Base-by-base conservation (phyloP, 2,113 vertebrate species). In the Myrmecophaga tridactyla region DNA sequence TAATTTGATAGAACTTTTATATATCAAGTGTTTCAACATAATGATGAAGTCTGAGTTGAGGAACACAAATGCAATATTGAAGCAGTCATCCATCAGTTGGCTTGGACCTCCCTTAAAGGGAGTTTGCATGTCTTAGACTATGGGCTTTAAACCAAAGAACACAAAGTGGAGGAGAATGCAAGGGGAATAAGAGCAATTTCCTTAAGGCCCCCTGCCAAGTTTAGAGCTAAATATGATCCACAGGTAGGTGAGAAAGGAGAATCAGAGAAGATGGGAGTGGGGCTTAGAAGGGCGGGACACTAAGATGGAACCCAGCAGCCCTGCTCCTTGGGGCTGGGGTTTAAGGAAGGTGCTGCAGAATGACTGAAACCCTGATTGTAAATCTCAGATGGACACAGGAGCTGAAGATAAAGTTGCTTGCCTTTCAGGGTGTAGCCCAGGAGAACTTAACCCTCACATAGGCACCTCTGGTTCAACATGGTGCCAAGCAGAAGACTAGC, bases 1-100 rank as follows among this genome's bases (percentile, higher is more conserved):
- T 90, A 95, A 94, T 62, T 77, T 89, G 81, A 90, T 90, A 88
- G 88, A 95, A 94, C 58, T 95, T 96, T 93, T 70, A 51, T 21
- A 41, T 70, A 93, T 69, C 58, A 78, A 84, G 82, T 90, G 21
- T 65, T 89, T 84, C 21, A 18, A 60, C 69, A 83, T 63, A 78
- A 93, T n/a, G 51, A 36, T 90, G 51, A 63, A 53, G n/a, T 14
- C 39, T 78, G 56, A 36, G 39, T 14, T 34, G 94, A 83, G 58
- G 34, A 62, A 4, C 31, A 29, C 51, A 5, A 17, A 23, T 48
- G 69, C 83, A 58, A 27, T 36, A 53, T 41, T 48, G 62, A 77
- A 83, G 27, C 62, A 76, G 12, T 31, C 58, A 46, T 6, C 48
- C 62, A 46, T 43, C 31, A 34, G 83, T 41, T 43, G 78, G n/a